A percentile compares a stretch with the other conserved stretches of the same genome.
Conservation (phyloP, 2,888 invertebrate species). For the Trachelus troglodyta region DNA sequence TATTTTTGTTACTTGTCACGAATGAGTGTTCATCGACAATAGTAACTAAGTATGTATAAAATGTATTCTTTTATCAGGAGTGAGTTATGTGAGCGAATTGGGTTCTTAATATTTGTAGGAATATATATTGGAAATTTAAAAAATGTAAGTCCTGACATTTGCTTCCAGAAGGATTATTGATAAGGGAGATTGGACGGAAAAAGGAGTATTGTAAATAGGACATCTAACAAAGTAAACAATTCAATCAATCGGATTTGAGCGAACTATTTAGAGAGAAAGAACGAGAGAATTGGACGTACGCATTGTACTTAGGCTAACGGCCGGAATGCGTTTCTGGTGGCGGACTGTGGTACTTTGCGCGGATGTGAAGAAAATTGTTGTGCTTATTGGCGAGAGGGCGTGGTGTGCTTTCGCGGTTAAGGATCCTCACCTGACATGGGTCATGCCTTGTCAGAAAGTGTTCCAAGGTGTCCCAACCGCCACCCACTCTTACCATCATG, state of each 20-base stretch:
- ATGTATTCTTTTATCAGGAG: not conserved
- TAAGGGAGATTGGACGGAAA: no score
- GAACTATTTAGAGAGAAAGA: constrained; percentile 7
- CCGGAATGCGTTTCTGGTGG: constrained; percentile 72
- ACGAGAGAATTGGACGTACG: constrained; percentile 4
- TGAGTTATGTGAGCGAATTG: not conserved
- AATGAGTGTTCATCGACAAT: not conserved
- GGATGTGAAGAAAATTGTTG: constrained; percentile 75
- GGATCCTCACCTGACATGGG: constrained; percentile 79
- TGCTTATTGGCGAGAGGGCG: constrained; percentile 64
- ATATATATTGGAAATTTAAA: not conserved
- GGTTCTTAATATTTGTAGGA: no score
- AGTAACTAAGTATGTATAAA: not conserved
- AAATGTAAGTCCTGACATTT: not conserved
- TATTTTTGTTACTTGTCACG: not conserved
- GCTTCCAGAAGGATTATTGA: no score
- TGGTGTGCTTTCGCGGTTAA: constrained; percentile 65
- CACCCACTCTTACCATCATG: constrained; percentile 96
- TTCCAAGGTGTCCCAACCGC: constrained; percentile 94
- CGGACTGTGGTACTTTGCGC: constrained; percentile 79
- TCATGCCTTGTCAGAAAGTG: constrained; percentile 91
- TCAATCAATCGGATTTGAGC: no score
- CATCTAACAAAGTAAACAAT: no score
- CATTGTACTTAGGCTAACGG: constrained; percentile 38
- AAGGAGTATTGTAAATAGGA: not conserved